Evolutionary conservation across 1,140 invertebrate genomes (phyloP), one percentile per base, ranked within the genome.

Genomic region (Zophobas atratus): DNA sequence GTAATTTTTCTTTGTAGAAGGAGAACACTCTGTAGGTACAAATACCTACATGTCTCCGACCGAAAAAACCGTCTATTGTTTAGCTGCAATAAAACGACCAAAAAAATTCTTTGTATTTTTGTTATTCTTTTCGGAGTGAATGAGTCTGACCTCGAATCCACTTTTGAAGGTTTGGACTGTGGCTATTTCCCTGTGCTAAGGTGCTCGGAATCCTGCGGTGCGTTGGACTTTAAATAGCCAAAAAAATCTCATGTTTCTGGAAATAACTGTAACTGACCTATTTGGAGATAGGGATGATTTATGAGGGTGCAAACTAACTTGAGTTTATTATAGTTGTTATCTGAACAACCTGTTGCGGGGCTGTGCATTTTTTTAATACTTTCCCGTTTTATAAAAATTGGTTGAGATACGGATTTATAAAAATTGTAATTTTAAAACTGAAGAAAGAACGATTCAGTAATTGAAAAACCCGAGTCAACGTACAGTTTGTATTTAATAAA

Each of bases 141-240:
- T 70, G 55, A 48, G 75, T 76, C 80, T 79, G 82, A 83, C 82
- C 82, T 83, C 80, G 80, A 55, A 41, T 60, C 57, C 39, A 53
- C 71, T 74, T 80, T 81, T 81, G 80, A 82, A 80, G 80, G 80
- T 82, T 79, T 81, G 73, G 79, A 81, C 82, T 80, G 80, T 81
- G 82, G 82, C 78, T 81, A 81, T 78, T 79, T 81, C 74, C 80
- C 79, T 79, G 56, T 79, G 77, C 74, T 77, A 60, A 83, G 81
- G 79, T 83, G 81, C 78, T 81, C 79, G 70, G 77, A 72, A 49
- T 75, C 76, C 77, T 51, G 78, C 56, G 56, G 81, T 67, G 82
- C 80, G 82, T 79, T 81, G 82, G 70, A 83, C 82, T 83, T 76
- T 83, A 71, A 83, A 83, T 83, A 81, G 77, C 78, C 76, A 81